Evolutionary conservation across 1,140 invertebrate genomes (phyloP), one percentile per base, ranked within the genome.

Genomic region (Dermatophagoides farinae): DNA sequence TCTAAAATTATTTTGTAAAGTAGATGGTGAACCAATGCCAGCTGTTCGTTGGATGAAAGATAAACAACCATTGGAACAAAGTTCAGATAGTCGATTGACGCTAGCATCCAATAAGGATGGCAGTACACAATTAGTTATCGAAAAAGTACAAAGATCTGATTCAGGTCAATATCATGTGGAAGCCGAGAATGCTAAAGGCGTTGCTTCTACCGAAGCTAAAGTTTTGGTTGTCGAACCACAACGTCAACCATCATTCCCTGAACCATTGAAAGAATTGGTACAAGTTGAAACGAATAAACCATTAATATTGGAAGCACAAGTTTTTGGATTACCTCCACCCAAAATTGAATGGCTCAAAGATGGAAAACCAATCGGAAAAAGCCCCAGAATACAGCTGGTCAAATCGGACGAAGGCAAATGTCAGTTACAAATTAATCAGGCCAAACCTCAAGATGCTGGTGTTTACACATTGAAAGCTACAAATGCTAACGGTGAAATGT

Each of bases 381-480:
- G 65, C 51, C 66, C 68, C 31, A 70, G 64, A 51, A 67, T 61
- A 51, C 25, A 31, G 14, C 1, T 54, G 14, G n/a, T 37, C 11
- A 10, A 14, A 47, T n/a, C 23, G 1, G 60, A 62, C 8, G 25
- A 14, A 5, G 46, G 41, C 6, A 23, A 55, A 20, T 60, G 59
- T 25, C n/a, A 49, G 14, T 73, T 97, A 58, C 77, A 82, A 65
- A 79, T 97, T 22, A 77, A 82, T 64, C 83, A 92, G 66, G 86
- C 84, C 59, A 75, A 77, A 22, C 82, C 84, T 58, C 79, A 80
- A 40, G 92, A 97, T 73, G 79, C 80, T 1, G 92, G 91, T 16
- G 78, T 88, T 22, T 98, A 97, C 69, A 91, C 86, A 0, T 88
- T 87, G 53, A 78, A 85, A 41, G 90, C 88, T n/a, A 80, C 80